These are phyloP conservation scores for Euwallacea fornicatus DNA, from an alignment of 1,140 invertebrate genomes.

Conservation along the genomic window DNA sequence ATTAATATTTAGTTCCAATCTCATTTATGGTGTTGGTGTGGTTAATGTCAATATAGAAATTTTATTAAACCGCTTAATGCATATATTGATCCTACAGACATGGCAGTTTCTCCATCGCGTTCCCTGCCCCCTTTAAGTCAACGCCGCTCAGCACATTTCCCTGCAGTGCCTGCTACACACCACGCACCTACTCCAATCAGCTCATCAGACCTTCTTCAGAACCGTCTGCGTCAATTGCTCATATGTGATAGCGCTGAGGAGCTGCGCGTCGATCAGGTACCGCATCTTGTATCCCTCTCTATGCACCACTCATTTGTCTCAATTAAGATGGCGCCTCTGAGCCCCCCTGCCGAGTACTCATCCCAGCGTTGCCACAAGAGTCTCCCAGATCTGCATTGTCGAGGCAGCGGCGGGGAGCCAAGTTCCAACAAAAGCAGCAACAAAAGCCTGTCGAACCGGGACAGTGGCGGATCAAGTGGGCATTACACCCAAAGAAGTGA, in stretches of 20 bases:
- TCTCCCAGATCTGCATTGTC: constrained; percentile 71
- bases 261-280: constrained; percentile 49
- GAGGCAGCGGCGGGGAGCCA: constrained; percentile 51
- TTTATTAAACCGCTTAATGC: no score
- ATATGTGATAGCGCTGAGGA: constrained; percentile 67
- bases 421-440: constrained; percentile 58
- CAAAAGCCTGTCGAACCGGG: constrained; percentile 57
- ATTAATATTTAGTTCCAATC: no score
- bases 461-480: constrained; percentile 75
- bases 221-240: constrained; percentile 72
- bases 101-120: constrained; percentile 60
- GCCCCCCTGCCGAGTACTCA: constrained; percentile 67
- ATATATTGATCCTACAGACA: constrained; percentile 53
- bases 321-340: constrained; percentile 58
- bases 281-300: neutral
- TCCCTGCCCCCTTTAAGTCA: constrained; percentile 59
- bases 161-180: constrained; percentile 45
- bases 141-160: constrained; percentile 46
- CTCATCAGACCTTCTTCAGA: constrained; percentile 72
- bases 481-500: constrained; percentile 77
- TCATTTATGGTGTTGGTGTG: no score
- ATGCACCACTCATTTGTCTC: neutral
- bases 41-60: no score
- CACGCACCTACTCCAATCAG: constrained; percentile 35
- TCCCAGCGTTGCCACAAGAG: constrained; percentile 71